Evolutionary conservation across 2,888 invertebrate genomes (phyloP).

Genomic region (Coelopa pilipes): DNA sequence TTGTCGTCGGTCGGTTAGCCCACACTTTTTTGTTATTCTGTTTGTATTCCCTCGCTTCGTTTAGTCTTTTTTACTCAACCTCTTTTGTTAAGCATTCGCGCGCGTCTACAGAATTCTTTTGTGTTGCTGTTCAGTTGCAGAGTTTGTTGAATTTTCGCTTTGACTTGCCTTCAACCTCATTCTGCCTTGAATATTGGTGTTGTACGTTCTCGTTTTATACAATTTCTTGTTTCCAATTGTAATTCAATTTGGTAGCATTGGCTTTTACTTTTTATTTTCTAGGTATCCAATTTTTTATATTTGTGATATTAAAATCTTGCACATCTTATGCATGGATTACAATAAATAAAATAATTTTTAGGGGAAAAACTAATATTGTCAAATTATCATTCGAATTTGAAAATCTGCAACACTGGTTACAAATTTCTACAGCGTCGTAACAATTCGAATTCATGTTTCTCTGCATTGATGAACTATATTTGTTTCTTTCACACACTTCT

Average conservation of each 20-base stretch:
- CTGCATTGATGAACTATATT: background rate
- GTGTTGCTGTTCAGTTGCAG: slow-evolving; percentile 1
- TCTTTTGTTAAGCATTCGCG: slow-evolving; percentile 20
- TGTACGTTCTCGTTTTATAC: background rate
- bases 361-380: background rate
- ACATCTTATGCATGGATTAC: too few relatives aligned
- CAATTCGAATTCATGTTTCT: background rate
- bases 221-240: background rate
- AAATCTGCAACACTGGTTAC: slow-evolving; percentile 5
- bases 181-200: slow-evolving; percentile 11
- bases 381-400: slow-evolving; percentile 1
- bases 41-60: background rate
- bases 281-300: too few relatives aligned
- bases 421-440: background rate
- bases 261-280: background rate
- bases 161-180: slow-evolving; percentile 18
- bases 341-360: too few relatives aligned
- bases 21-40: too few relatives aligned
- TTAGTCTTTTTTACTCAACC: background rate
- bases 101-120: background rate
- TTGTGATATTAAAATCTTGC: too few relatives aligned
- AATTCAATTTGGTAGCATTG: slow-evolving; percentile 7
- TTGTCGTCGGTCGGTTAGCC: too few relatives aligned
- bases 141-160: slow-evolving; percentile 5
- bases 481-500: background rate